Conservation (phyloP, 2,113 vertebrate genomes). For the Nibea albiflora region DNA sequence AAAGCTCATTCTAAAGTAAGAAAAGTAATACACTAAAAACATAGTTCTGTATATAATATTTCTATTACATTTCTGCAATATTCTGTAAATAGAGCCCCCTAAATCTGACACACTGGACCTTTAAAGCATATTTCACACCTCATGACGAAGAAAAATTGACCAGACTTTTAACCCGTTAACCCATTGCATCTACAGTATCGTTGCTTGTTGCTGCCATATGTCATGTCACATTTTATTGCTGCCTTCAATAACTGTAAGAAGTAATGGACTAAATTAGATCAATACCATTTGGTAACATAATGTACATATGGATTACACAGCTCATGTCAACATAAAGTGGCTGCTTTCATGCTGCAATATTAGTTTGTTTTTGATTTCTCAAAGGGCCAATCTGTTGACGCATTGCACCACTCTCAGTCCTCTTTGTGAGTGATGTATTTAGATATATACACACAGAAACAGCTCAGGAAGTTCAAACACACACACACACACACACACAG, state of each 20-base stretch:
- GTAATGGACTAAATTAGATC: conserved; percentile 15
- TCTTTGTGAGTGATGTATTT: not conserved
- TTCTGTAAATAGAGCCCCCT: no score
- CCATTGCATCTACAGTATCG: not conserved
- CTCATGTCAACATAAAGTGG: conserved; percentile 1
- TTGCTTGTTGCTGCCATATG: not conserved
- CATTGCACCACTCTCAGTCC: not conserved
- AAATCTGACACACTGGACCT: no score
- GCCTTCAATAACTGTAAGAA: conserved; percentile 6
- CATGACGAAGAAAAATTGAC: not conserved
- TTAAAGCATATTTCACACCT: not conserved
- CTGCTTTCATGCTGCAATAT: not conserved
- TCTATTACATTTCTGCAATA: no score
- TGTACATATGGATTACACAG: not conserved
- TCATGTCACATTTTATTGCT: not conserved
- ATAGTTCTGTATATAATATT: no score
- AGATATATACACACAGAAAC: not conserved
- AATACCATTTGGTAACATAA: not conserved
- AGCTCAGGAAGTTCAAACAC: conserved; percentile 16
- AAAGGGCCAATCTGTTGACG: not conserved
- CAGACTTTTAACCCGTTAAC: conserved; percentile 10
- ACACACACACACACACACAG: conserved; percentile 1
- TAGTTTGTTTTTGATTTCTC: not conserved
- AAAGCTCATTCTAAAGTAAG: no score
- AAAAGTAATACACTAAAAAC: no score